phyloP scores from a whole-genome alignment of 2,113 vertebrate genomes.

The Phaethon lepturus region DNA sequence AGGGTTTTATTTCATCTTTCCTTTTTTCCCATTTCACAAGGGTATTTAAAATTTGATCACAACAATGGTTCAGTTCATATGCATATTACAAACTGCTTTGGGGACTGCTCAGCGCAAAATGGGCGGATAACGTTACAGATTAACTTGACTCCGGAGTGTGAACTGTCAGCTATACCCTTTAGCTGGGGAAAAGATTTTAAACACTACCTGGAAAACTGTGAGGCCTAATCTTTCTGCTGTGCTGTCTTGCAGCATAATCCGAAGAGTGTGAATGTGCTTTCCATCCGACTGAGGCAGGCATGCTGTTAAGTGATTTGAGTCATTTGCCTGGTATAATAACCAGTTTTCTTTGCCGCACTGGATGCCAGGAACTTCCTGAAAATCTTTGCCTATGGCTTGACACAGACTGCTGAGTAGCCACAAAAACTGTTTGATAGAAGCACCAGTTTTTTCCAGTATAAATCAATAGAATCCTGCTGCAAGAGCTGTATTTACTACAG shows the following conservation, averaged over 20 bases:
- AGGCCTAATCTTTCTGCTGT: slow-evolving; percentile 71
- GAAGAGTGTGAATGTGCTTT: slow-evolving; percentile 71
- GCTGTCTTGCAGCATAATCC: slow-evolving; percentile 67
- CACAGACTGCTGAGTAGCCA: slow-evolving; percentile 65
- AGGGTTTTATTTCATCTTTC: slow-evolving; percentile 72
- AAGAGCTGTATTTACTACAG: slow-evolving; percentile 38
- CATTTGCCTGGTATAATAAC: slow-evolving; percentile 71
- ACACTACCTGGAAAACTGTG: slow-evolving; percentile 68
- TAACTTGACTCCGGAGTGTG: slow-evolving; percentile 74
- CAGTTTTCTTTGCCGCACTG: slow-evolving; percentile 62
- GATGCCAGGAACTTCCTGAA: slow-evolving; percentile 69
- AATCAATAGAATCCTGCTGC: slow-evolving; percentile 58
- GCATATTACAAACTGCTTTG: slow-evolving; percentile 75
- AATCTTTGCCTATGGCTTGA: slow-evolving; percentile 64
- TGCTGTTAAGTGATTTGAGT: slow-evolving; percentile 73
- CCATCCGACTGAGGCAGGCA: slow-evolving; percentile 63
- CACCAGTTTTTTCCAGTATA: slow-evolving; percentile 63
- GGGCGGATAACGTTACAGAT: slow-evolving; percentile 74
- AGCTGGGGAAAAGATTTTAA: slow-evolving; percentile 76
- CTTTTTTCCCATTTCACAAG: slow-evolving; percentile 62
- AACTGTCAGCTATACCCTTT: slow-evolving; percentile 70
- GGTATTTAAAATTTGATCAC: slow-evolving; percentile 78
- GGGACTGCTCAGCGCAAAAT: slow-evolving; percentile 69
- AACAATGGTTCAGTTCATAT: slow-evolving; percentile 78
- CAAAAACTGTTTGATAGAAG: slow-evolving; percentile 66